Evolutionary conservation across 2,888 invertebrate genomes (phyloP).

Genomic region (Dorcus parallelipipedus): DNA sequence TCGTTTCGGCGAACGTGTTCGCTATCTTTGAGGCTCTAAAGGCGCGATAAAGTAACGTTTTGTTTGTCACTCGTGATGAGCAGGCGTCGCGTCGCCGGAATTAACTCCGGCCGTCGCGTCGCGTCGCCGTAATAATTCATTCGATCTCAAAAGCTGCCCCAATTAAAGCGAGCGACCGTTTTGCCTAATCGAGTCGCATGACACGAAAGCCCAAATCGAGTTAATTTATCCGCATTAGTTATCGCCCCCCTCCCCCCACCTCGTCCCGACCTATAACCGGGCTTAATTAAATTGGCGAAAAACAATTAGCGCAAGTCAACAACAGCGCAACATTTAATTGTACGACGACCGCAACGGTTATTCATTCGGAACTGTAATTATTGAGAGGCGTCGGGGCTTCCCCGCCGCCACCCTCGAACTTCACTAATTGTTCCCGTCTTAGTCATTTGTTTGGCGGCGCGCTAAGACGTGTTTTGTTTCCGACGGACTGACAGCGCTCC

Average conservation of each 20-base stretch:
- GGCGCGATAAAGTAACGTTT: too few species aligned
- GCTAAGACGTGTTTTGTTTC: not conserved
- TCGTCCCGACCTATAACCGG: not conserved
- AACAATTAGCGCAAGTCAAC: not conserved
- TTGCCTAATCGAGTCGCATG: not conserved
- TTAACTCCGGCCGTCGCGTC: too few species aligned
- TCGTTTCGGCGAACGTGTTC: too few species aligned
- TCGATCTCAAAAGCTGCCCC: too few species aligned
- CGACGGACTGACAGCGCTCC: slow-evolving; percentile 1
- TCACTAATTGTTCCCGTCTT: slow-evolving; percentile 15
- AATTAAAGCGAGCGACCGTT: too few species aligned
- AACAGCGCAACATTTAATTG: not conserved
- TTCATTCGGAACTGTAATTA: slow-evolving; percentile 15
- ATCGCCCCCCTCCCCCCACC: not conserved
- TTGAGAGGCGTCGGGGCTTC: too few species aligned
- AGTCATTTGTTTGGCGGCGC: slow-evolving; percentile 4
- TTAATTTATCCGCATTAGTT: not conserved
- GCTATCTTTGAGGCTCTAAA: too few species aligned
- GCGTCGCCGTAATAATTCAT: too few species aligned
- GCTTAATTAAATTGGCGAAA: not conserved
- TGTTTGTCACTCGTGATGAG: too few species aligned
- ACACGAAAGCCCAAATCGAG: not conserved
- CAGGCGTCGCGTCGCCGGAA: too few species aligned
- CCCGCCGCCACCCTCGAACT: slow-evolving; percentile 9
- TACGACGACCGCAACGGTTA: slow-evolving; percentile 1